A percentile compares a stretch with the other conserved stretches of the same genome.
These are phyloP conservation scores for Semotilus atromaculatus DNA, from an alignment of 2,797 vertebrate species.

Conservation along the genomic window DNA sequence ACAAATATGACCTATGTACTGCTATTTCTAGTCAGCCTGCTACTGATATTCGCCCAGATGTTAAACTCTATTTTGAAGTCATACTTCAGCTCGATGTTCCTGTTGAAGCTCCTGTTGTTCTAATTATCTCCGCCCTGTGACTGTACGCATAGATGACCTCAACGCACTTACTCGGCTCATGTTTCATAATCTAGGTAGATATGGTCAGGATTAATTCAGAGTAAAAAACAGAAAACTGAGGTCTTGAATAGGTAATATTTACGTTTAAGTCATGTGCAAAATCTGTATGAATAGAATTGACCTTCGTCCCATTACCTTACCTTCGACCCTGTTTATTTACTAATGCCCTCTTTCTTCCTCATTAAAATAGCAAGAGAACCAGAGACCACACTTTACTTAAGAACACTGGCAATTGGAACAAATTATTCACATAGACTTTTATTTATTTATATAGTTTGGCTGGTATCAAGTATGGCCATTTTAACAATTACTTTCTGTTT, in stretches of 20 bases:
- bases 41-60: background rate
- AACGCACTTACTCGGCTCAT: background rate
- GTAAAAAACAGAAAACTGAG: background rate
- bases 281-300: conserved; percentile 14
- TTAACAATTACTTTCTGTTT: conserved; percentile 38
- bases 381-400: conserved; percentile 20
- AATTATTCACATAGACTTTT: conserved; percentile 49
- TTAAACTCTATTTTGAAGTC: conserved; percentile 14
- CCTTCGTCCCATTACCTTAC: conserved; percentile 34
- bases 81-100: conserved; percentile 13
- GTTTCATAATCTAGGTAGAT: conserved; percentile 5
- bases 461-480: conserved; percentile 31
- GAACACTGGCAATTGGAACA: conserved; percentile 32
- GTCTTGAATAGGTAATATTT: conserved; percentile 10
- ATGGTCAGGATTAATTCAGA: conserved; percentile 4
- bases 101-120: background rate
- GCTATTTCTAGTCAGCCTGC: background rate
- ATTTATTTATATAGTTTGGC: conserved; percentile 47
- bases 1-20: conserved; percentile 5
- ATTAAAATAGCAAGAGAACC: conserved; percentile 21
- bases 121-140: conserved; percentile 7
- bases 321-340: conserved; percentile 43
- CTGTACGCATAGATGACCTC: conserved; percentile 6
- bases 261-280: conserved; percentile 18
- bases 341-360: conserved; percentile 34